phyloP scores from a whole-genome alignment of 2,888 invertebrate species.

The Sicus ferrugineus region DNA sequence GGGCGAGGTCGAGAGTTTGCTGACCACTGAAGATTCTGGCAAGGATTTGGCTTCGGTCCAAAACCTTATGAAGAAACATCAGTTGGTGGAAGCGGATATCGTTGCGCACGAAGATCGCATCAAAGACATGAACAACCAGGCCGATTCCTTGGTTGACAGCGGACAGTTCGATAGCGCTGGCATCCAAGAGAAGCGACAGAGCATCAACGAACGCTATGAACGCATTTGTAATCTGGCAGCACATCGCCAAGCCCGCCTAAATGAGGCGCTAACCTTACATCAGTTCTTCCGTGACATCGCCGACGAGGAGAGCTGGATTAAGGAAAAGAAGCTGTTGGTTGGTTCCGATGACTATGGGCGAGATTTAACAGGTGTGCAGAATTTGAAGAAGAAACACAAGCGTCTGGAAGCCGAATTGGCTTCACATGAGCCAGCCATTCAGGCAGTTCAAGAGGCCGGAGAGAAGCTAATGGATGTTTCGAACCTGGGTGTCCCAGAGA shows the following conservation, averaged over 20 bases:
- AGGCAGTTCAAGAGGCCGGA: conserved; percentile 88
- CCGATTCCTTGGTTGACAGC: conserved; percentile 93
- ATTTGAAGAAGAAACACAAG: conserved; percentile 98
- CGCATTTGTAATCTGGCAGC: conserved; percentile 91
- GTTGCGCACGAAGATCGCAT: conserved; percentile 95
- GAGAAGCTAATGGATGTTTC: conserved; percentile 94
- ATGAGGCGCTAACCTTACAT: conserved; percentile 97
- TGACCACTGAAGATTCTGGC: conserved; percentile 96
- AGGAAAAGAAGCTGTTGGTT: conserved; percentile 96
- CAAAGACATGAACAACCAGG: conserved; percentile 93
- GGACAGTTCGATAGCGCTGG: conserved; percentile 98
- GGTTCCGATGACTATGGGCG: conserved; percentile 98
- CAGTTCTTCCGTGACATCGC: conserved; percentile 99
- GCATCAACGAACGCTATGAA: conserved; percentile 97
- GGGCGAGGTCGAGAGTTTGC: conserved; percentile 95
- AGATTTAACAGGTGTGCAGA: conserved; percentile 97
- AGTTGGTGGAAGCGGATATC: conserved; percentile 97
- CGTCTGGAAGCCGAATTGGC: conserved; percentile 96
- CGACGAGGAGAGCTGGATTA: conserved; percentile 99
- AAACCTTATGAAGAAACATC: conserved; percentile 98
- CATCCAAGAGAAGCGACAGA: conserved; percentile 92
- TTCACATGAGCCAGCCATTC: conserved; percentile 97
- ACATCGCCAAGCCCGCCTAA: conserved; percentile 88
- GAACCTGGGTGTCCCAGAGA: conserved; percentile 90
- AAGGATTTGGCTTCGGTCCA: conserved; percentile 98